phyloP scores from a whole-genome alignment of 2,113 vertebrate species.

The Setophaga coronata region DNA sequence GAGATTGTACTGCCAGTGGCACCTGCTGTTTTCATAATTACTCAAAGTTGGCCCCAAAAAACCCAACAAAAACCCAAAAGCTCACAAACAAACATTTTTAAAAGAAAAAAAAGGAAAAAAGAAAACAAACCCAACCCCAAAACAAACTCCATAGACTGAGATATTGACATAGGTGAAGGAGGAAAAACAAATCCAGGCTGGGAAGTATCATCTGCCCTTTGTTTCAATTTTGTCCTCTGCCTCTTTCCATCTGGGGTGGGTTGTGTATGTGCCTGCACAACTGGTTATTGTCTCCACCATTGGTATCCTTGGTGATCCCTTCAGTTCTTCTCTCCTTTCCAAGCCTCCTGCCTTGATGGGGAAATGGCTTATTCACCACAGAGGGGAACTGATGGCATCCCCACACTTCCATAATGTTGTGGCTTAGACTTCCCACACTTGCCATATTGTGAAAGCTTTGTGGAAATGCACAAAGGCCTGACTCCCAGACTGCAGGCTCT shows the following conservation, averaged over 20 bases:
- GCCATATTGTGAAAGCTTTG: background rate
- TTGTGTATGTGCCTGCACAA: background rate
- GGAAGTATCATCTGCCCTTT: background rate
- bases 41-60: background rate
- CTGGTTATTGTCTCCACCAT: background rate
- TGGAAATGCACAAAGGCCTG: background rate
- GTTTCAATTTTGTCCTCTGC: background rate
- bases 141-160: background rate
- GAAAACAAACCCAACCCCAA: rapidly evolving
- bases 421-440: background rate
- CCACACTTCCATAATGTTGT: rapidly evolving
- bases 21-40: background rate
- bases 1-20: background rate
- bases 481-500: background rate
- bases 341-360: background rate
- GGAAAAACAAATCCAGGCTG: background rate
- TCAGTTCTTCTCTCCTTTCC: background rate
- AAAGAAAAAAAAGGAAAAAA: background rate
- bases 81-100: background rate
- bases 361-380: rapidly evolving
- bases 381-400: background rate
- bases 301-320: background rate
- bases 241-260: background rate
- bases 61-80: background rate
- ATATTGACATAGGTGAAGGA: background rate